Percentiles rank a stretch among this genome's conserved stretches.
These are phyloP conservation scores for Venusia cambrica DNA, from an alignment of 2,888 invertebrate species.

Conservation along the genomic window DNA sequence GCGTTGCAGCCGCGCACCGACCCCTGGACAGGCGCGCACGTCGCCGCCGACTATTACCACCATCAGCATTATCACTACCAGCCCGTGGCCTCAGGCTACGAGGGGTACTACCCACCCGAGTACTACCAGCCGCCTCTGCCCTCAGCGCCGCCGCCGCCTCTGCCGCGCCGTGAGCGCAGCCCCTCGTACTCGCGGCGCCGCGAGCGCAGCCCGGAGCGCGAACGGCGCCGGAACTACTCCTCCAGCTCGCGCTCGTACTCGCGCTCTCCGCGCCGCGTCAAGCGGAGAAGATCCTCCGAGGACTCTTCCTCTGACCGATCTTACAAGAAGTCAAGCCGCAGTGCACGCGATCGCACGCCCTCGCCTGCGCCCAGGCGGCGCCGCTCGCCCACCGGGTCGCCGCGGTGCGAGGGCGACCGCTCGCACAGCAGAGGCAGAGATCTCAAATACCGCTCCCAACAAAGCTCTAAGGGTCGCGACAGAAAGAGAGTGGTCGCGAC, in stretches of 20 bases:
- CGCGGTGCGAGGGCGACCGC: slow-evolving; percentile 20
- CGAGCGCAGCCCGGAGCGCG: slow-evolving; percentile 54
- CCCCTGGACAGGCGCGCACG: slow-evolving; percentile 62
- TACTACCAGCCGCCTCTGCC: slow-evolving; percentile 37
- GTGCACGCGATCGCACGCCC: slow-evolving; percentile 39
- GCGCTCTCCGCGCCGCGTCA: slow-evolving; percentile 35
- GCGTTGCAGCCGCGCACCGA: slow-evolving; percentile 65
- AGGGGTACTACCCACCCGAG: not conserved
- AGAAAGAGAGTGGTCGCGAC: slow-evolving; percentile 38
- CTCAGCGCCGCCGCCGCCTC: slow-evolving; percentile 17
- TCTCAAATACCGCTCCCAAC: slow-evolving; percentile 43
- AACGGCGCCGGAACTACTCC: slow-evolving; percentile 53
- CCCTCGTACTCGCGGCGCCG: slow-evolving; percentile 37
- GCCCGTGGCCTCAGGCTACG: slow-evolving; percentile 20
- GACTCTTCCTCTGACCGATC: slow-evolving; percentile 59
- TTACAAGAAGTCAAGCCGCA: slow-evolving; percentile 39
- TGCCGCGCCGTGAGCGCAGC: slow-evolving; percentile 11
- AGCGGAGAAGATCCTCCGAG: slow-evolving; percentile 45
- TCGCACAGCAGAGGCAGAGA: slow-evolving; percentile 30
- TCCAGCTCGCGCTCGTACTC: slow-evolving; percentile 34
- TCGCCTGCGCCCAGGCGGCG: slow-evolving; percentile 47
- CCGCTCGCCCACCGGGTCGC: slow-evolving; percentile 39
- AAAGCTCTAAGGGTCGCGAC: slow-evolving; percentile 39
- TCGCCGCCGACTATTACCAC: slow-evolving; percentile 18
- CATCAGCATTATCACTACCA: too few species aligned